Conservation (phyloP, 2,888 invertebrate genomes). For the Drosophila nr. perissopoda region DNA sequence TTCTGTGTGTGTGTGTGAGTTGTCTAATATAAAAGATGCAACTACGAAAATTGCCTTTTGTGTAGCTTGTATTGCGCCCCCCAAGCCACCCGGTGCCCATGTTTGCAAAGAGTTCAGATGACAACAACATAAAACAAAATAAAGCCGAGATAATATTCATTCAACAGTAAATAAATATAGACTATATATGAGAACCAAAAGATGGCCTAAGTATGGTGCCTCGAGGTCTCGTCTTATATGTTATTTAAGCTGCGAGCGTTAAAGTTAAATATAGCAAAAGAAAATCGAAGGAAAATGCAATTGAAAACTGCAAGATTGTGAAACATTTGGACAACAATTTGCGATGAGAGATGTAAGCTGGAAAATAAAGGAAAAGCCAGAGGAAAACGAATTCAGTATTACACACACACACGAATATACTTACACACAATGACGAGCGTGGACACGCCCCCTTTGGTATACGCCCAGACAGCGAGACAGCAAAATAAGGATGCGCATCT, state of each 20-base stretch:
- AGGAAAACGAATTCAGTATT: conserved; percentile 17
- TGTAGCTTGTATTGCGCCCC: conserved; percentile 19
- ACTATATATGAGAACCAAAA: conserved; percentile 3
- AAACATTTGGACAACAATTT: conserved; percentile 27
- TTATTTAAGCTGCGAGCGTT: conserved; percentile 22
- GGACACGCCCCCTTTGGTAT: neutral
- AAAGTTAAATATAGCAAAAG: conserved; percentile 37
- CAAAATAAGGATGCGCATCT: conserved; percentile 49
- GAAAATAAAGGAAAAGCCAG: neutral
- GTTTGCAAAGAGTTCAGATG: conserved; percentile 29
- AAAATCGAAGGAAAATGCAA: conserved; percentile 63
- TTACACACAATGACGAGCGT: neutral
- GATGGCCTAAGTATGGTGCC: conserved; percentile 28
- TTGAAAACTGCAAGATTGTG: conserved; percentile 39
- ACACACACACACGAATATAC: neutral
- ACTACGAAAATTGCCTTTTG: conserved; percentile 70
- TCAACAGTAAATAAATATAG: conserved; percentile 14
- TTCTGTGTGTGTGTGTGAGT: conserved; percentile 28
- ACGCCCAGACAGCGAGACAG: conserved; percentile 7
- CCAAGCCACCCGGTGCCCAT: neutral
- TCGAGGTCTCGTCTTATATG: conserved; percentile 5
- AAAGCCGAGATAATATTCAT: conserved; percentile 30
- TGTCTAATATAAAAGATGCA: conserved; percentile 68
- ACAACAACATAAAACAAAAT: conserved; percentile 45
- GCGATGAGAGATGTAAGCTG: conserved; percentile 15